Evolutionary conservation across 2,113 vertebrate species (phyloP), one percentile per base, ranked within the genome.

Genomic region (Numenius arquata): DNA sequence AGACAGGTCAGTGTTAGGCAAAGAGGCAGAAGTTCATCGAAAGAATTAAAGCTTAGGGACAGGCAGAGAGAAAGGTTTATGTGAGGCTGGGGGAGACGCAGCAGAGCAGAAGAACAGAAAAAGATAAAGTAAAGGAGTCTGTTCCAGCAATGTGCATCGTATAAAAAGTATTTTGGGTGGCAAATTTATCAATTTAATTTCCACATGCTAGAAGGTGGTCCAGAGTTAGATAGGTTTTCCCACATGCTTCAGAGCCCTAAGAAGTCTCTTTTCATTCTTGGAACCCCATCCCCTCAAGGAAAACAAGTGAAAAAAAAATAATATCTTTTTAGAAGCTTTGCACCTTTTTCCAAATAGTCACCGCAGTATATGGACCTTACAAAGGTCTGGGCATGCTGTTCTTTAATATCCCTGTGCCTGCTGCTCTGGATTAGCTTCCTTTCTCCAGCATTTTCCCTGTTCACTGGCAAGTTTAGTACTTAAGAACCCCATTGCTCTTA

Each of bases 101-200:
- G 59, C 34, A 65, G 67, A 90, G 71, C 17, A 32, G 30, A 63
- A 77, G 81, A 71, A 89, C 72, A 50, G 22, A 50, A 85, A 65
- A 88, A 21, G 9, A 71, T n/a, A 13, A 71, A 47, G 16, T 41
- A n/a, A 93, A 87, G 43, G 13, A 75, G 11, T 23, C 36, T 30
- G 14, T 73, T 93, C 17, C 32, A 88, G 36, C 2, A 2, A 82
- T 0, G 0, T 56, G 25, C 19, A 4, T 38, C 23, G 7, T 38
- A 30, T 48, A 15, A 72, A 19, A 89, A 68, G 19, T 70, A 32
- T 68, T 80, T 58, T 58, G 38, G 9, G 45, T 79, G 36, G 63
- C 17, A 70, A 70, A 76, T 12, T 23, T 74, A 36, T 36, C 30
- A 55, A 36, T 91, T 74, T 88, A 65, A 75, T 85, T 93, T 75